These are phyloP conservation scores for Microcebus griseorufus DNA, from an alignment of 2,113 vertebrate species.

Conservation along the genomic window DNA sequence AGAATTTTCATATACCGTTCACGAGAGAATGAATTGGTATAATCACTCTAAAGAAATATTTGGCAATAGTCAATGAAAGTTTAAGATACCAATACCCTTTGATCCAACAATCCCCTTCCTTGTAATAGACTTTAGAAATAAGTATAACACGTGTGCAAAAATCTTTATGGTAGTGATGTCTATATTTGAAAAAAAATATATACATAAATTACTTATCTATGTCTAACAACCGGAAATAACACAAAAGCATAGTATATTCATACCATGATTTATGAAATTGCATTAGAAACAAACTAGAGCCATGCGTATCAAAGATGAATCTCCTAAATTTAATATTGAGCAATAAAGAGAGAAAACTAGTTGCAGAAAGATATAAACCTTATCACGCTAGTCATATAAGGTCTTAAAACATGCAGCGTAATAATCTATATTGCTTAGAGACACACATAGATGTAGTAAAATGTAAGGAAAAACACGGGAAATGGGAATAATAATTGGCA, in stretches of 20 bases:
- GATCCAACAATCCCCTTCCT: not conserved
- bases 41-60: conserved; percentile 13
- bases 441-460: not conserved
- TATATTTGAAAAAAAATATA: not conserved
- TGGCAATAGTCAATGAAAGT: not conserved
- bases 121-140: not conserved
- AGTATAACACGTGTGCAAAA: not conserved
- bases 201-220: not conserved
- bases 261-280: not conserved
- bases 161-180: not conserved
- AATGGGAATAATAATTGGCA: not conserved
- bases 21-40: not conserved
- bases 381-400: not conserved
- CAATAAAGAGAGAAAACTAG: not conserved
- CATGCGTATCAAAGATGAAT: not conserved
- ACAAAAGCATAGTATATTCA: not conserved
- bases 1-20: not conserved
- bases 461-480: not conserved
- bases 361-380: not conserved
- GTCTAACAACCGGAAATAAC: not conserved
- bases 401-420: not conserved
- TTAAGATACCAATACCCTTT: not conserved
- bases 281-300: not conserved
- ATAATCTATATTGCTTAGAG: not conserved
- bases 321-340: not conserved